Evolutionary conservation across 2,888 invertebrate species (phyloP).

Genomic region (Volucella bombylans): DNA sequence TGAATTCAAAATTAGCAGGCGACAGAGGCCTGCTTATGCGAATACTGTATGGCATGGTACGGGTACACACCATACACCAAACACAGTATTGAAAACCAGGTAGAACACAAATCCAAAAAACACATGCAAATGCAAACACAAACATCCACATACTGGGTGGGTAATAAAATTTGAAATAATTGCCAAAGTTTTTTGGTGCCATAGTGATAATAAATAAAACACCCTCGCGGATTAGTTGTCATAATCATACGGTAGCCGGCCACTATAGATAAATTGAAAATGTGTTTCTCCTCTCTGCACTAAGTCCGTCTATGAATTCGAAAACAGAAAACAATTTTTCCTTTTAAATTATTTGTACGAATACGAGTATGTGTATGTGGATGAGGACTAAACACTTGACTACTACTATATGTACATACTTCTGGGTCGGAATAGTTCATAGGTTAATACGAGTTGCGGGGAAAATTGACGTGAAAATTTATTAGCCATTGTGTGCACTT

Average conservation of each 20-base stretch:
- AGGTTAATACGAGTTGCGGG: background rate
- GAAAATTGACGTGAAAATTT: conserved; percentile 69
- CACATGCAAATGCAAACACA: conserved; percentile 1
- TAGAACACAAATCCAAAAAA: too few species aligned
- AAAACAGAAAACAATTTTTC: conserved; percentile 12
- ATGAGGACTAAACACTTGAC: background rate
- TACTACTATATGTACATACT: background rate
- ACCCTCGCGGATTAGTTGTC: conserved; percentile 63
- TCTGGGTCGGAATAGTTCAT: background rate
- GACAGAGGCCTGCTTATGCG: background rate
- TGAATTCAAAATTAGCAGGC: conserved; percentile 55
- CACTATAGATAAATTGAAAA: conserved; percentile 50
- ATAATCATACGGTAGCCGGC: conserved; percentile 51
- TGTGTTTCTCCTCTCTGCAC: conserved; percentile 36
- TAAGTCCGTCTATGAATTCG: conserved; percentile 57
- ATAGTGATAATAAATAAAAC: conserved; percentile 70
- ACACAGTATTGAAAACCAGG: too few species aligned
- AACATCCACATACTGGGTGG: conserved; percentile 7
- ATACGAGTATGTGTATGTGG: conserved; percentile 1
- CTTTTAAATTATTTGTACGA: background rate
- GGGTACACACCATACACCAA: background rate
- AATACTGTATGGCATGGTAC: background rate
- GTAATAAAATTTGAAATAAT: conserved; percentile 69
- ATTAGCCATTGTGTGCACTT: conserved; percentile 62
- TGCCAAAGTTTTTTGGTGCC: conserved; percentile 69